phyloP scores from a whole-genome alignment of 2,113 vertebrate genomes.

The Campylorhamphus procurvoides region DNA sequence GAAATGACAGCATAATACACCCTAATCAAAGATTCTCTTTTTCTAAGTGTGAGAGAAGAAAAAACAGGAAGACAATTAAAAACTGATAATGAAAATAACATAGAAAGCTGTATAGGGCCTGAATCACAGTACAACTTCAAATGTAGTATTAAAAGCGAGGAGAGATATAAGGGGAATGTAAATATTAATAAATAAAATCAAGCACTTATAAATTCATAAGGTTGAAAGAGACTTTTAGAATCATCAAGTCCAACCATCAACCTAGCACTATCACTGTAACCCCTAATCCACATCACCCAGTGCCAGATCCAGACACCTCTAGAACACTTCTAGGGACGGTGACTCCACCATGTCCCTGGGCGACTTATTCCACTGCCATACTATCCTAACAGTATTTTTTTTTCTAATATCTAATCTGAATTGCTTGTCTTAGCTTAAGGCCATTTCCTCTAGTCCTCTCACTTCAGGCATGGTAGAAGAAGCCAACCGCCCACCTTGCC shows the following conservation, averaged over 20 bases:
- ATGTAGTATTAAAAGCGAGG: background rate
- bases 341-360: background rate
- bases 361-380: background rate
- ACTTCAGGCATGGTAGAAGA: background rate
- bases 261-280: background rate
- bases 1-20: background rate
- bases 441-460: background rate
- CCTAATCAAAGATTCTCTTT: constrained; percentile 5
- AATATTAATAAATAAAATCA: background rate
- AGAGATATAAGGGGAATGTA: background rate
- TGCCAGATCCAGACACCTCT: rapidly evolving
- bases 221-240: background rate
- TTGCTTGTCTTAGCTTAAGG: background rate
- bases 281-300: background rate
- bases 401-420: background rate
- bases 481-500: background rate
- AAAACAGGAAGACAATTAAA: background rate
- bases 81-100: background rate
- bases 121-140: background rate
- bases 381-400: rapidly evolving
- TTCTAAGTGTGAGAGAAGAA: background rate
- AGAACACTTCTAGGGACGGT: background rate
- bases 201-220: background rate
- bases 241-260: background rate
- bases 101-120: background rate